Percentiles rank a stretch among this genome's conserved stretches.
Evolutionary conservation across 1,140 invertebrate genomes (phyloP).

Genomic region (Drosophila pallidifrons): DNA sequence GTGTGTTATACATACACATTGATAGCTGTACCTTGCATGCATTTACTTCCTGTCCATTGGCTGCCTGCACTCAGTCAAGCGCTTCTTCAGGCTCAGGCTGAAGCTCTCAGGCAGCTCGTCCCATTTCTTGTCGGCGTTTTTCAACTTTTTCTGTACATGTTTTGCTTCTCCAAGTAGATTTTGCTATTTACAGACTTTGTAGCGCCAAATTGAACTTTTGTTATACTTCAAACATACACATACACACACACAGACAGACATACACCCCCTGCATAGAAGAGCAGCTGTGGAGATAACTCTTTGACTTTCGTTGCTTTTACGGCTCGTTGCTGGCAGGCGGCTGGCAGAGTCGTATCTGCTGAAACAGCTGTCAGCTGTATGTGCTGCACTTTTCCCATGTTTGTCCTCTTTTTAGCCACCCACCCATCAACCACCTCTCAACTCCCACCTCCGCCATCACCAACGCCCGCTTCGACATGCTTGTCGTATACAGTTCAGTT

Average conservation of each 20-base stretch:
- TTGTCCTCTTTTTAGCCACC: background rate
- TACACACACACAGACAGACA: constrained; percentile 2
- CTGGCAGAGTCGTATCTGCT: constrained; percentile 37
- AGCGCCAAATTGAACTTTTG: constrained; percentile 81
- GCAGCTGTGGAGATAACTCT: constrained; percentile 52
- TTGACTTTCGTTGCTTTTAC: constrained; percentile 49
- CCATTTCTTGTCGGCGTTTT: constrained; percentile 37
- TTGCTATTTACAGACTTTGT: constrained; percentile 76
- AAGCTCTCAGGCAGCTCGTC: background rate
- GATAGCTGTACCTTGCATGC: constrained; percentile 52
- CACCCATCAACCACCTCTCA: background rate
- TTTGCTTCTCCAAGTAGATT: constrained; percentile 70
- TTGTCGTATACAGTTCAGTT: constrained; percentile 2
- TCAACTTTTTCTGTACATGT: constrained; percentile 63
- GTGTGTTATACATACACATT: constrained; percentile 20
- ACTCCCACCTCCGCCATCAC: background rate
- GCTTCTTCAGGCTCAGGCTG: background rate
- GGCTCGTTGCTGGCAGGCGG: constrained; percentile 1
- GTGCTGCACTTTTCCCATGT: constrained; percentile 32
- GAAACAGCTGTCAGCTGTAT: constrained; percentile 52
- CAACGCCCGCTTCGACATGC: background rate
- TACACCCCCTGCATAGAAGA: constrained; percentile 10
- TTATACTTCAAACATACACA: constrained; percentile 52
- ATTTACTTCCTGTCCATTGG: constrained; percentile 69
- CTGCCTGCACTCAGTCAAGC: constrained; percentile 39